Evolutionary conservation across 1,140 invertebrate genomes (phyloP), one percentile per base, ranked within the genome.

Genomic region (Zaprionus ornatus): DNA sequence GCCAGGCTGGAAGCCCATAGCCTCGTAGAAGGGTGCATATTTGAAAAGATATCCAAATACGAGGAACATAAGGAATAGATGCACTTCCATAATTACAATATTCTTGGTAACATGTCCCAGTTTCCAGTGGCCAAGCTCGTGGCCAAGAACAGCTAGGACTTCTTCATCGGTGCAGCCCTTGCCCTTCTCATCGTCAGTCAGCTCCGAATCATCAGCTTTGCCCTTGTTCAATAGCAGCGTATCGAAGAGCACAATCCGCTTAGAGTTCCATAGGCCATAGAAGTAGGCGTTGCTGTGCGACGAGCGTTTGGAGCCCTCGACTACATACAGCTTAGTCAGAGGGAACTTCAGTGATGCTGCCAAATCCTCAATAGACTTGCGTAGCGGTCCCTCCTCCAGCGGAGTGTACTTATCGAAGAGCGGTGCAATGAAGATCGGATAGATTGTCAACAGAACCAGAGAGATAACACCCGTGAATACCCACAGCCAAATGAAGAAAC

Each of bases 321-420:
- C 99, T 73, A 99, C 97, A 93, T 97, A 99, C 17, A 99, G 93
- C 93, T 99, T 98, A 32, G 96, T 98, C 2, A 99, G 93, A 3
- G 99, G 99, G 93, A 99, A 99, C 45, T 97, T 94, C 13, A 99
- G 94, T 63, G 95, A 96, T 1, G 95, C 94, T 3, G 99, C 98
- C 68, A 99, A 93, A 77, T 95, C 94, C 93, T 99, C 98, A 92
- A 99, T 99, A 67, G 96, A 95, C 48, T 94, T 94, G 65, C 96
- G 95, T 0, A 99, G 93, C 50, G 97, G 95, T 55, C 99, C 98
- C 74, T 99, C 97, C 37, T 98, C 97, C 17, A 99, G 93, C 21
- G 98, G 98, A n/a, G 97, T 97, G 92, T 99, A 99, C 92, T 99
- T 99, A 92, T 99, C 99, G 94, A 99, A 99, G 5, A 99, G 93